Evolutionary conservation across 2,113 vertebrate species (phyloP), one percentile per base, ranked within the genome.

Genomic region (Rallus limicola): DNA sequence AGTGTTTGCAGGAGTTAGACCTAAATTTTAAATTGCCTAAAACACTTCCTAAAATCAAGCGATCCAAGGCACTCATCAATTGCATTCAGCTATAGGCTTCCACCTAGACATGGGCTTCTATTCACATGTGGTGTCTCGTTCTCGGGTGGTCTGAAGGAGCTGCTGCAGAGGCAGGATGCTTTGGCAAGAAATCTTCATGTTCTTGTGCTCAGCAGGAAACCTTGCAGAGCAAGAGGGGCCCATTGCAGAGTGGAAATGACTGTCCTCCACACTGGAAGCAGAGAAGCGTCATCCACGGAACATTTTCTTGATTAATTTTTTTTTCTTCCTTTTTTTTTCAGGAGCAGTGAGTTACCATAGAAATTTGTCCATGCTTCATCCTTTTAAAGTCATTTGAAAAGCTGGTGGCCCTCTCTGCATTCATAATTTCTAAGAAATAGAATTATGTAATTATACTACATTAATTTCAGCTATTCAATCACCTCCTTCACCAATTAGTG

Each of bases 171-270:
- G 40, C 7, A 38, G 11, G 33, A 50, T 40, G 19, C 16, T 9
- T 3, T 31, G 17, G 58, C 67, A 72, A 11, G 0, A 2, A 0
- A 0, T 6, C 33, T 63, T 70, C 71, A 19, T 0, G 0, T 33
- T 92, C 12, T 28, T 69, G 28, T 8, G 3, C 7, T 4, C 4
- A 10, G 8, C 18, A 13, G 24, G 42, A 81, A 78, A 50, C 2
- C 26, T 53, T 53, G 48, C 48, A 38, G 29, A 82, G 44, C 78
- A 82, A 60, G 34, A 79, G 34, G 33, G 11, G 79, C 16, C 2
- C 8, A 9, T 0, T 40, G 13, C 28, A 12, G 18, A 50, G 52
- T 52, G 33, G 31, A 91, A 75, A 71, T 53, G 5, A 34, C 25
- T 55, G 23, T 63, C 17, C 25, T 84, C 24, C 7, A 38, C 24